Evolutionary conservation across 2,888 invertebrate species (phyloP).

Genomic region (Trypoxylon attenuatum): DNA sequence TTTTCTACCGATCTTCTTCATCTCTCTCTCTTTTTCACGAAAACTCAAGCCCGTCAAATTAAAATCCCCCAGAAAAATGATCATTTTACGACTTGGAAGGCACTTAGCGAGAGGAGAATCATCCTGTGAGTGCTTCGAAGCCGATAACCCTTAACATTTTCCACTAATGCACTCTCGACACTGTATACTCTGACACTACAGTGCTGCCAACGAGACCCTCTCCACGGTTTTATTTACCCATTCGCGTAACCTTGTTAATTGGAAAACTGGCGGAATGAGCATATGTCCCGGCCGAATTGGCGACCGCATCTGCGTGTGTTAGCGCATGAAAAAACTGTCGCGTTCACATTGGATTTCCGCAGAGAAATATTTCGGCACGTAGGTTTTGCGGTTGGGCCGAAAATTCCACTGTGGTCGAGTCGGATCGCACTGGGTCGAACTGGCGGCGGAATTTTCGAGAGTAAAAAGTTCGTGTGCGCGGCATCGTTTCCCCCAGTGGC

Average conservation of each 20-base stretch:
- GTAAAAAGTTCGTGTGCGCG: constrained; percentile 28
- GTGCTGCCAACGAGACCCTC: too few relatives aligned
- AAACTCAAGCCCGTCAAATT: background rate
- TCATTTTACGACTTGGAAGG: background rate
- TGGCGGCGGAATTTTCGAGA: constrained; percentile 17
- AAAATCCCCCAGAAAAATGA: background rate
- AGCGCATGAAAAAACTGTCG: background rate
- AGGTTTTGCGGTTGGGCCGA: constrained; percentile 10
- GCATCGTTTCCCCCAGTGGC: background rate
- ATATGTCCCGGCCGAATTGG: too few relatives aligned
- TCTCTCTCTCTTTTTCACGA: too few relatives aligned
- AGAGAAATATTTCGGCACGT: background rate
- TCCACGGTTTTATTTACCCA: too few relatives aligned
- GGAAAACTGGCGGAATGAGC: too few relatives aligned
- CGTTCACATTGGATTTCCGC: constrained; percentile 4
- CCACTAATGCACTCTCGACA: too few relatives aligned
- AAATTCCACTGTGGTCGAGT: constrained; percentile 3
- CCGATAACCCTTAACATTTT: too few relatives aligned
- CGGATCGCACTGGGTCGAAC: background rate
- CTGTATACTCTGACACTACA: too few relatives aligned
- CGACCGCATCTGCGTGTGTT: background rate
- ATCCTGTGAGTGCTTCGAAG: background rate
- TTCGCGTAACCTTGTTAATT: too few relatives aligned
- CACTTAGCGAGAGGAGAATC: background rate
- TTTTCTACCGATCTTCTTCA: too few relatives aligned